Evolutionary conservation across 2,113 vertebrate genomes (phyloP).

Genomic region (Noctilio leporinus): DNA sequence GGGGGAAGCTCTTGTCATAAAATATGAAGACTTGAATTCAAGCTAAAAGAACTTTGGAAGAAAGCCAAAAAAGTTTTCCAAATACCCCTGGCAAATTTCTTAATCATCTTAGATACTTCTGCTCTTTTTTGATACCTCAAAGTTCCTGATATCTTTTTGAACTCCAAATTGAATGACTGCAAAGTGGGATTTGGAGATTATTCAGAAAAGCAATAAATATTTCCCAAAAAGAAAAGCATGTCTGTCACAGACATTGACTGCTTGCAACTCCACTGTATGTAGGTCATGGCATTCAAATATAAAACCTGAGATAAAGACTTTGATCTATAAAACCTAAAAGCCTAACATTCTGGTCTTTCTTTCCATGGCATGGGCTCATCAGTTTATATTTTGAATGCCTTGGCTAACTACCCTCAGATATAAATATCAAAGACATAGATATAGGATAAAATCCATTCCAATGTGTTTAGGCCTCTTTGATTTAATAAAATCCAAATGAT

Average conservation of each 20-base stretch:
- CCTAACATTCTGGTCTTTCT: background rate
- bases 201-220: constrained; percentile 17
- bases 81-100: constrained; percentile 20
- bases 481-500: background rate
- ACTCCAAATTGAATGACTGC: background rate
- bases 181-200: constrained; percentile 32
- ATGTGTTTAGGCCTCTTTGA: background rate
- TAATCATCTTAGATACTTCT: constrained; percentile 23
- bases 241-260: background rate
- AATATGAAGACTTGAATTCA: constrained; percentile 30
- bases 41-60: constrained; percentile 12
- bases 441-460: background rate
- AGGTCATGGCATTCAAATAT: background rate
- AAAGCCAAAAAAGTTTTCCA: constrained; percentile 8
- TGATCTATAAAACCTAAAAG: background rate
- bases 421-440: background rate
- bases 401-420: background rate
- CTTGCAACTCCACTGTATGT: background rate
- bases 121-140: background rate
- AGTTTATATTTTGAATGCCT: background rate
- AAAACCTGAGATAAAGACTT: background rate
- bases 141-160: background rate
- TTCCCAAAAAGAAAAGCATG: background rate
- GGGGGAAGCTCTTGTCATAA: background rate
- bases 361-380: background rate